A percentile compares a stretch with the other conserved stretches of the same genome.
These are phyloP conservation scores for Sicus ferrugineus DNA, from an alignment of 2,888 invertebrate genomes.

Conservation along the genomic window DNA sequence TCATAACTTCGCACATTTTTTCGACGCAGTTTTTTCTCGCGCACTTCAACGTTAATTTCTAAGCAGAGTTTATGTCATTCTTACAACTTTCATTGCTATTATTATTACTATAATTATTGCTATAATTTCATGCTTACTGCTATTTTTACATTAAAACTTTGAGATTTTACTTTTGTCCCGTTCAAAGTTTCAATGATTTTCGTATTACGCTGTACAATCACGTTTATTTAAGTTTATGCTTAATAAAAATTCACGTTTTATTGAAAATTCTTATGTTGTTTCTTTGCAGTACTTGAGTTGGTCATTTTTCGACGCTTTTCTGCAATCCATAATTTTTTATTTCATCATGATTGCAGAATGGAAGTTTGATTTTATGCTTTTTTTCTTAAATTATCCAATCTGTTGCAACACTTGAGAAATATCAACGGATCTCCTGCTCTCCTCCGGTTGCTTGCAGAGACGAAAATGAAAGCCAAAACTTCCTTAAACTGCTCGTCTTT, in stretches of 20 bases:
- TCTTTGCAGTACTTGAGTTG: background rate
- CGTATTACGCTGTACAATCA: conserved; percentile 41
- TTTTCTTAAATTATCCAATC: too few species aligned
- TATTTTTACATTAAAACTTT: conserved; percentile 16
- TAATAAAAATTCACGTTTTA: conserved; percentile 44
- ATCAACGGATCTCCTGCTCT: too few species aligned
- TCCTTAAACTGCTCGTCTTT: conserved; percentile 15
- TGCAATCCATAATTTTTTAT: conserved; percentile 6
- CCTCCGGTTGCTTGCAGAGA: too few species aligned
- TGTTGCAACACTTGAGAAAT: too few species aligned
- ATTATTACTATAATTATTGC: conserved; percentile 25
- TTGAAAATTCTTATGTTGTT: conserved; percentile 42
- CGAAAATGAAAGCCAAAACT: too few species aligned
- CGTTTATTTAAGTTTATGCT: conserved; percentile 46
- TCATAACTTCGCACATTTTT: too few species aligned
- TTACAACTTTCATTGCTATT: too few species aligned
- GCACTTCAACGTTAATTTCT: too few species aligned
- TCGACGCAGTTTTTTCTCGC: too few species aligned
- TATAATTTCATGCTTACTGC: background rate
- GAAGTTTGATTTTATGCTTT: too few species aligned
- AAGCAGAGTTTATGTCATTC: too few species aligned
- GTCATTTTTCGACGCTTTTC: conserved; percentile 29
- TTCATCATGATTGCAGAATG: too few species aligned
- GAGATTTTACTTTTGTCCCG: conserved; percentile 36
- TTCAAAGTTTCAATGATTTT: conserved; percentile 37